phyloP scores from a whole-genome alignment of 1,140 invertebrate genomes.

The Tetragnatha versicolor region DNA sequence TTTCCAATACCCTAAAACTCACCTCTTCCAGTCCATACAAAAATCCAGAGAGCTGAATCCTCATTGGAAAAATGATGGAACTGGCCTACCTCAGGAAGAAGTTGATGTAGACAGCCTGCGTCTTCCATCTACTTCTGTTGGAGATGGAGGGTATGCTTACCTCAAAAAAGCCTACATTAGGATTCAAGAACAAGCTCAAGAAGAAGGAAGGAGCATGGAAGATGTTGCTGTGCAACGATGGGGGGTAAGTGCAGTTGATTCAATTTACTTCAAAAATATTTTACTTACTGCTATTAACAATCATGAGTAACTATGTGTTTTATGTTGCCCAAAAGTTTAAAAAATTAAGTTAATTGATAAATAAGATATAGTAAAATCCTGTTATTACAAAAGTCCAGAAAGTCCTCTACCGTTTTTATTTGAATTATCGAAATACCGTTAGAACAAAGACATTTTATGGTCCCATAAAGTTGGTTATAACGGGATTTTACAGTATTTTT shows the following conservation, averaged over 20 bases:
- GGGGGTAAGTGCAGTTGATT: slow-evolving; percentile 71
- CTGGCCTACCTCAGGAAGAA: slow-evolving; percentile 72
- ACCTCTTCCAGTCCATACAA: slow-evolving; percentile 71
- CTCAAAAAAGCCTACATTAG: slow-evolving; percentile 69
- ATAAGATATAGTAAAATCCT: no score
- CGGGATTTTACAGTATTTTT: no score
- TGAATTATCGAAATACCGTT: no score
- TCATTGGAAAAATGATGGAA: slow-evolving; percentile 89
- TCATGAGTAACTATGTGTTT: no score
- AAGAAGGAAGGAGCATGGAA: slow-evolving; percentile 69
- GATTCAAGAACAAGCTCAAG: slow-evolving; percentile 70
- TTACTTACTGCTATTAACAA: no score
- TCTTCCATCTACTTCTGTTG: slow-evolving; percentile 55
- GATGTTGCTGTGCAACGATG: slow-evolving; percentile 72
- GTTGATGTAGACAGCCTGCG: slow-evolving; percentile 51
- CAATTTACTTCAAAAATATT: no score
- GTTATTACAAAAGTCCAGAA: no score
- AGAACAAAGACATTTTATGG: no score
- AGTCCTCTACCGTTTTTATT: no score
- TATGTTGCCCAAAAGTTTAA: no score
- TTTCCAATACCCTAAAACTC: neutral
- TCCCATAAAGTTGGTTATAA: no score
- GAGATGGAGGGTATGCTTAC: slow-evolving; percentile 68
- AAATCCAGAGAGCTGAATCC: slow-evolving; percentile 85
- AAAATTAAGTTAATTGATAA: no score